A percentile compares a stretch with the other conserved stretches of the same genome.
phyloP scores from a whole-genome alignment of 2,888 invertebrate species.

The Tanaodytes sp. region DNA sequence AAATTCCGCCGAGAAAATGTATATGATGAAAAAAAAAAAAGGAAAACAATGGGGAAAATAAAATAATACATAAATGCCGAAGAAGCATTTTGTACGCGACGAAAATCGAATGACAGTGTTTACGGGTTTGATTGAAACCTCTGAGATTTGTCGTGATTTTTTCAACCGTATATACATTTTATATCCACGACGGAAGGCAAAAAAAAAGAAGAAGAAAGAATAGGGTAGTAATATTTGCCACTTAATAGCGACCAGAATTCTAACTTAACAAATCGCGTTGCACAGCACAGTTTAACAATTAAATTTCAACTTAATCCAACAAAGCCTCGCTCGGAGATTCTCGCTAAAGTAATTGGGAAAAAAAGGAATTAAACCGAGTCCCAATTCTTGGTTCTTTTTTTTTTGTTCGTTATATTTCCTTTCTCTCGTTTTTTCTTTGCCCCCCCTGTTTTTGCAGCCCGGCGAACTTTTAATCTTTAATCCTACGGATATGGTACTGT shows the following conservation, averaged over 20 bases:
- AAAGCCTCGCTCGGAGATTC: conserved; percentile 22
- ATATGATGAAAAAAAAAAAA: conserved; percentile 18
- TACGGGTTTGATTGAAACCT: conserved; percentile 27
- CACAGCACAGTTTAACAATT: conserved; percentile 33
- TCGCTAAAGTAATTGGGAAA: conserved; percentile 27
- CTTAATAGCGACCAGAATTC: conserved; percentile 24
- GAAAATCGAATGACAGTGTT: conserved; percentile 40
- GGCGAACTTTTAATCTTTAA: too few relatives aligned
- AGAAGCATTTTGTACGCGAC: conserved; percentile 27
- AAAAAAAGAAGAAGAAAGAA: too few relatives aligned
- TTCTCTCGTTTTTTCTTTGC: too few relatives aligned
- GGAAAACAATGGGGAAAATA: too few relatives aligned
- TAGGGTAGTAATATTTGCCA: too few relatives aligned
- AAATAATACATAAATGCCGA: too few relatives aligned
- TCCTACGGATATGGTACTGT: too few relatives aligned
- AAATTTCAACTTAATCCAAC: conserved; percentile 39
- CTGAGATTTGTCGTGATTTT: conserved; percentile 25
- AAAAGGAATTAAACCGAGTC: conserved; percentile 24
- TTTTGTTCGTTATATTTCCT: too few relatives aligned
- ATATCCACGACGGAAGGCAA: too few relatives aligned
- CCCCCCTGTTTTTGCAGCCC: too few relatives aligned
- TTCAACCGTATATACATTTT: too few relatives aligned
- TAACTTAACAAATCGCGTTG: conserved; percentile 32
- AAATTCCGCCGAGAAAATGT: conserved; percentile 24
- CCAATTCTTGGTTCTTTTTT: too few relatives aligned